These are phyloP conservation scores for Vidua chalybeata DNA, from an alignment of 2,113 vertebrate genomes.

Conservation along the genomic window DNA sequence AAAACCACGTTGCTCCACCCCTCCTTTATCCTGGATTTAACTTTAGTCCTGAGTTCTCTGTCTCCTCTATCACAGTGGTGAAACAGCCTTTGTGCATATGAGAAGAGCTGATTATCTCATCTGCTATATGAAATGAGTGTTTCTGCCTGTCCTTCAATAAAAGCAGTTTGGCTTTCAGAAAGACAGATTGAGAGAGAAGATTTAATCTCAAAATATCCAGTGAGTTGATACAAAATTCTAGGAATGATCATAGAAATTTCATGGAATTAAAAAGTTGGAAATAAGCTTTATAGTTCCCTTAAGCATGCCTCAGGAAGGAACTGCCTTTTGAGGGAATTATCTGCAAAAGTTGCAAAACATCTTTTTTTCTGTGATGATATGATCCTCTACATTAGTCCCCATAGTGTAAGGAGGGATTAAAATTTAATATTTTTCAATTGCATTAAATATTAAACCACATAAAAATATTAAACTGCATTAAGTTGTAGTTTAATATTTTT, in stretches of 20 bases:
- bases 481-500: too few species aligned
- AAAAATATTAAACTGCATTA: too few species aligned
- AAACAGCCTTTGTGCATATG: not conserved
- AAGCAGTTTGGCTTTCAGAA: not conserved
- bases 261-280: not conserved
- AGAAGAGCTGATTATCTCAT: not conserved
- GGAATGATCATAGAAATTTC: not conserved
- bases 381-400: not conserved
- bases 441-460: too few species aligned
- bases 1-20: not conserved
- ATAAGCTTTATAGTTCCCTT: not conserved
- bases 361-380: not conserved
- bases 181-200: not conserved
- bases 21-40: not conserved
- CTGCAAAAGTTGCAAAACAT: not conserved
- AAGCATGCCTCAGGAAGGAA: not conserved
- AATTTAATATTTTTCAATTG: not conserved
- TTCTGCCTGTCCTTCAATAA: not conserved
- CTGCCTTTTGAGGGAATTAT: not conserved
- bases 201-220: not conserved
- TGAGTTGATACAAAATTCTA: not conserved
- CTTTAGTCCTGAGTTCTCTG: not conserved
- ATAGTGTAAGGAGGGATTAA: not conserved
- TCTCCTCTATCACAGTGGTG: not conserved
- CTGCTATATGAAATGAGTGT: not conserved